Evolutionary conservation across 2,888 invertebrate genomes (phyloP).

Genomic region (Villa cingulata): DNA sequence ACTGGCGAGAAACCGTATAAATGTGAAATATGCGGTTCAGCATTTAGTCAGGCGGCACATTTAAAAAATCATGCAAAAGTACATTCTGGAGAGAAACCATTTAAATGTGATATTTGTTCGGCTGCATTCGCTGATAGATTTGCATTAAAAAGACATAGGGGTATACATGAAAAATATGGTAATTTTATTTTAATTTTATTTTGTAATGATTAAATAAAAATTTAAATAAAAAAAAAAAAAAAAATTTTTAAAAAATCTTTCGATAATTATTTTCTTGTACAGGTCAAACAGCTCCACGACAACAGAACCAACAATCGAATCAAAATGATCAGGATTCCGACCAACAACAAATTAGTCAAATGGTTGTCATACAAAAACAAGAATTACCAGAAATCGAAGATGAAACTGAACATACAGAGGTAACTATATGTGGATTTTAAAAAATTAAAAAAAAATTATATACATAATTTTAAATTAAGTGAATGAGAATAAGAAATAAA

Average conservation of each 20-base stretch:
- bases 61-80: constrained; percentile 78
- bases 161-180: constrained; percentile 80
- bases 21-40: constrained; percentile 78
- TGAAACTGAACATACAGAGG: constrained; percentile 16
- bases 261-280: not conserved
- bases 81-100: constrained; percentile 69
- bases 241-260: not conserved
- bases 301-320: constrained; percentile 26
- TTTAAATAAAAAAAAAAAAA: too few relatives aligned
- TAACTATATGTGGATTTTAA: constrained; percentile 12
- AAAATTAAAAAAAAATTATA: not conserved
- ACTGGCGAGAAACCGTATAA: constrained; percentile 52
- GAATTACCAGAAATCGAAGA: constrained; percentile 35
- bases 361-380: constrained; percentile 32
- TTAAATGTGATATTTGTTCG: constrained; percentile 70
- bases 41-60: constrained; percentile 80
- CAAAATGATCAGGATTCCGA: constrained; percentile 15
- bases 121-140: constrained; percentile 80
- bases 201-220: not conserved
- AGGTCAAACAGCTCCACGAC: constrained; percentile 38
- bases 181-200: constrained; percentile 19
- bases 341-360: constrained; percentile 16
- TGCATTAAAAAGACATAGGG: constrained; percentile 71
- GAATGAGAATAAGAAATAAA: too few relatives aligned
- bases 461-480: too few relatives aligned